Percentiles rank a stretch among this genome's conserved stretches.
These are phyloP conservation scores for Acrocephalus arundinaceus DNA, from an alignment of 2,113 vertebrate species.

Conservation along the genomic window DNA sequence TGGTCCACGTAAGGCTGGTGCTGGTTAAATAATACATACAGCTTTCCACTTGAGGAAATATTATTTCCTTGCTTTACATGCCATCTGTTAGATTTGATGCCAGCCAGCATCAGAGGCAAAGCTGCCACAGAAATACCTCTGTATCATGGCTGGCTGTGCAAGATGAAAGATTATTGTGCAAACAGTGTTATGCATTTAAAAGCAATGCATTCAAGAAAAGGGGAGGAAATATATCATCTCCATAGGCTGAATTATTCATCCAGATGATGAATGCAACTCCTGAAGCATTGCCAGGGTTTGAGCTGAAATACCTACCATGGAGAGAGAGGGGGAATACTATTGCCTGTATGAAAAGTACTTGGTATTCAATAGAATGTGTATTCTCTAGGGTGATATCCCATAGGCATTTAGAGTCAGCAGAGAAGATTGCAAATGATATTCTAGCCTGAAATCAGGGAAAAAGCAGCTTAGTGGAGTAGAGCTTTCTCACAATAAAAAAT, in stretches of 20 bases:
- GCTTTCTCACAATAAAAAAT: neutral
- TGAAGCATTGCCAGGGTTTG: neutral
- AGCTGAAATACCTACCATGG: neutral
- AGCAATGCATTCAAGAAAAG: neutral
- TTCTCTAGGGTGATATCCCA: neutral
- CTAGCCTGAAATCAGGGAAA: neutral
- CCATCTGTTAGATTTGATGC: neutral
- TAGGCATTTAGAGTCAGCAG: neutral
- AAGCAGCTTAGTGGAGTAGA: neutral
- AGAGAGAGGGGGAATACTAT: neutral
- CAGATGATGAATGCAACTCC: neutral
- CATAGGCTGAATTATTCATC: neutral
- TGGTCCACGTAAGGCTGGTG: rapidly evolving
- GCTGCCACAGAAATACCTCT: neutral
- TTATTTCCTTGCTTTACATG: neutral
- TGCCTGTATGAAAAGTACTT: neutral
- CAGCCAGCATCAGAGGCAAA: neutral
- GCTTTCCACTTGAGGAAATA: neutral
- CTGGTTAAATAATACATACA: neutral
- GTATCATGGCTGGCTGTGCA: neutral
- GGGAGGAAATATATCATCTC: neutral
- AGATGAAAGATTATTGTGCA: neutral
- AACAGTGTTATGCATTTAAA: neutral
- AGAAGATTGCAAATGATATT: neutral
- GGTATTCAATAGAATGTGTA: neutral